phyloP scores from a whole-genome alignment of 2,797 vertebrate genomes.

The Crax fasciolata region DNA sequence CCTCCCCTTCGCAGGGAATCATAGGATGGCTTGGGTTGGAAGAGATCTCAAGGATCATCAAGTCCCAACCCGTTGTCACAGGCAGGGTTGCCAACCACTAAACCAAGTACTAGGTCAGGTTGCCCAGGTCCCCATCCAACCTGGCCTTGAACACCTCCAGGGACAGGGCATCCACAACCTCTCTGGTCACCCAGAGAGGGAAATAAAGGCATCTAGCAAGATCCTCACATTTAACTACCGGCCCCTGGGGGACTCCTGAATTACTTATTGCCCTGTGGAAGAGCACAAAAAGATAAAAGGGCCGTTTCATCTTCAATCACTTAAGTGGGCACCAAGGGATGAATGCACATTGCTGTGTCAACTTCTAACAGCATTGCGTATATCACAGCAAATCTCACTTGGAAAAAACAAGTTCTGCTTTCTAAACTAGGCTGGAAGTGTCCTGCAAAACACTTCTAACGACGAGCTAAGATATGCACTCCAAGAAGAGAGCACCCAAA shows the following conservation, averaged over 20 bases:
- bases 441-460: not conserved
- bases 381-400: not conserved
- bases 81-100: no score
- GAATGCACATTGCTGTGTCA: not conserved
- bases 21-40: no score
- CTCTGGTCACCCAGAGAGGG: not conserved
- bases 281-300: slow-evolving; percentile 44
- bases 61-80: no score
- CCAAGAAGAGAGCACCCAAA: accelerated
- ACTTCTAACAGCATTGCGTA: not conserved
- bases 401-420: not conserved
- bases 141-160: no score
- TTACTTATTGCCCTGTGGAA: slow-evolving; percentile 4
- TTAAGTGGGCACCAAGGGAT: not conserved
- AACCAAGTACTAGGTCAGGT: no score
- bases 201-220: slow-evolving; percentile 23
- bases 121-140: no score
- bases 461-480: not conserved
- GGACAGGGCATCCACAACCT: no score
- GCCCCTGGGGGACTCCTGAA: slow-evolving; percentile 13
- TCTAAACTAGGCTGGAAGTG: not conserved
- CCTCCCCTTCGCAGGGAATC: not conserved
- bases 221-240: not conserved
- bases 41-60: no score
- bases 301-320: slow-evolving; percentile 17